A percentile compares a stretch with the other conserved stretches of the same genome.
Evolutionary conservation across 2,888 invertebrate species (phyloP).

Genomic region (Ptychoptera contaminata): DNA sequence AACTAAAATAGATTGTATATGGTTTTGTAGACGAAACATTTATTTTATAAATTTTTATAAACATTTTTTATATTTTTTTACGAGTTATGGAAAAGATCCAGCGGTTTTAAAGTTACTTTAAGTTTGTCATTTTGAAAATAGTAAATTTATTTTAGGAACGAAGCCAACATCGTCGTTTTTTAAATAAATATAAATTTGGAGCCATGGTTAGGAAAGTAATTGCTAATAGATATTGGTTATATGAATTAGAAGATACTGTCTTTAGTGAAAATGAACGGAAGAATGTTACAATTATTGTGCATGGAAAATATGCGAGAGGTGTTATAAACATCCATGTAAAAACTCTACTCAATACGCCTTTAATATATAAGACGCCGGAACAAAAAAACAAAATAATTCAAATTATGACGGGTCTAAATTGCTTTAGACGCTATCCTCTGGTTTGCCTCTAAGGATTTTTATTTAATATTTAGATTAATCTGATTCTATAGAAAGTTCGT

Average conservation of each 20-base stretch:
- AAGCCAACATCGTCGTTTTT: conserved; percentile 21
- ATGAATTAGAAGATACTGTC: conserved; percentile 26
- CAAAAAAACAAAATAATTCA: too few species aligned
- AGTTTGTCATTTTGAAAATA: too few species aligned
- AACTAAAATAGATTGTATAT: too few species aligned
- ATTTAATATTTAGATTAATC: not conserved
- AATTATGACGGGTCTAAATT: conserved; percentile 8
- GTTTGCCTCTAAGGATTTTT: conserved; percentile 14
- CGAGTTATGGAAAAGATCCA: too few species aligned
- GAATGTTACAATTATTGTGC: conserved; percentile 39
- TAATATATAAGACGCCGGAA: too few species aligned
- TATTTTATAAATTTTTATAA: too few species aligned
- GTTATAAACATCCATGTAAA: conserved; percentile 20
- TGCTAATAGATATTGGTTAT: conserved; percentile 37
- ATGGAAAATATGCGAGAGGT: conserved; percentile 34
- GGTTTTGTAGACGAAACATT: too few species aligned
- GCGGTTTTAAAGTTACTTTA: too few species aligned
- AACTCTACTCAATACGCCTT: too few species aligned
- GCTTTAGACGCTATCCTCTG: conserved; percentile 34
- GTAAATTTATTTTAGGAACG: too few species aligned
- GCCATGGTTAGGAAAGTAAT: conserved; percentile 39
- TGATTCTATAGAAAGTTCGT: not conserved
- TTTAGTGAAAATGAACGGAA: conserved; percentile 34
- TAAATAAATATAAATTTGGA: conserved; percentile 37
- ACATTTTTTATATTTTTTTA: too few species aligned